Percentiles rank a stretch among this genome's conserved stretches.
Conservation (phyloP, 2,888 invertebrate species). For the Parnassius apollo region DNA sequence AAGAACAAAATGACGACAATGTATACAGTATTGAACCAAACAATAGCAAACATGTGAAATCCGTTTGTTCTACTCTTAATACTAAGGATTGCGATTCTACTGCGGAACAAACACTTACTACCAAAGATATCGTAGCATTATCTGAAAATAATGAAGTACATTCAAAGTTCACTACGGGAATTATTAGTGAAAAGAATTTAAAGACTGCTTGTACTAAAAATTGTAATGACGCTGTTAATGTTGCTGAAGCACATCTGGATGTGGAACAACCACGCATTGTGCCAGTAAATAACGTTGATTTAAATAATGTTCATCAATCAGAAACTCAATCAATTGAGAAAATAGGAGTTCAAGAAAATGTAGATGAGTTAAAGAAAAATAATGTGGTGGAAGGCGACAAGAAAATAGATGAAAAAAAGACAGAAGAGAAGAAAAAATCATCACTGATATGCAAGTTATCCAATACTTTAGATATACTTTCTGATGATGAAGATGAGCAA, state of each 20-base stretch:
- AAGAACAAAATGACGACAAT: background rate
- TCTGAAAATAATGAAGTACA: background rate
- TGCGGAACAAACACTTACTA: background rate
- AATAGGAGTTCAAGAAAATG: constrained; percentile 16
- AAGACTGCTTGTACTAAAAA: background rate
- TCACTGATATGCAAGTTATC: constrained; percentile 53
- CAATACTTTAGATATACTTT: constrained; percentile 65
- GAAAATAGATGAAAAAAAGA: constrained; percentile 2
- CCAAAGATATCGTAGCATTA: background rate
- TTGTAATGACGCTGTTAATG: background rate
- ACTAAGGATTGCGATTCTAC: background rate
- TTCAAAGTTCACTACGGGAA: background rate
- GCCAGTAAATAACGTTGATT: too few relatives aligned
- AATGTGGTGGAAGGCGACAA: constrained; percentile 10
- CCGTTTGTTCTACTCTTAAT: background rate
- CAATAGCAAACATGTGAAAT: background rate
- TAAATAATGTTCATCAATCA: too few relatives aligned
- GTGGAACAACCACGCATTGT: too few relatives aligned
- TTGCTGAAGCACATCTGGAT: too few relatives aligned
- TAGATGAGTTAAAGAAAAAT: constrained; percentile 20
- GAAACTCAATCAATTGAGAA: constrained; percentile 24
- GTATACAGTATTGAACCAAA: background rate
- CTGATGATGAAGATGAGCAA: constrained; percentile 65
- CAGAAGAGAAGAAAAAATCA: constrained; percentile 16
- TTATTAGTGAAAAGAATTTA: background rate